Evolutionary conservation across 2,888 invertebrate genomes (phyloP).

Genomic region (Galerucella nymphaeae): DNA sequence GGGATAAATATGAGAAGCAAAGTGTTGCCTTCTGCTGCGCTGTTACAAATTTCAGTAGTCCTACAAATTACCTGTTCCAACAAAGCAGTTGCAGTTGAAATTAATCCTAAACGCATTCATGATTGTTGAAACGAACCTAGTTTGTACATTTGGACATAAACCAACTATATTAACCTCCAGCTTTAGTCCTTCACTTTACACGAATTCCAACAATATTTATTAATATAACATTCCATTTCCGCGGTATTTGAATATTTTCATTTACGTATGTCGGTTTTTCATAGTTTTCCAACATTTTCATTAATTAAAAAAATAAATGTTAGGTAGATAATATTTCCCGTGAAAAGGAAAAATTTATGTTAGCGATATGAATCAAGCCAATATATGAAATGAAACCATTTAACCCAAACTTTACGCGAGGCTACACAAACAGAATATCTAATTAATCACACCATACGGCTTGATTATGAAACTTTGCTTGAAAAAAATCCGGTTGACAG

Average conservation of each 20-base stretch:
- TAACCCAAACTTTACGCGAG: conserved; percentile 21
- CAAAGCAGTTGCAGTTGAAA: too few relatives aligned
- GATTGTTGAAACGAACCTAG: too few relatives aligned
- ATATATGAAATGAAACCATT: conserved; percentile 26
- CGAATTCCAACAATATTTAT: too few relatives aligned
- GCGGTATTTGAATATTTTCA: neutral
- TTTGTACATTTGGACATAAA: too few relatives aligned
- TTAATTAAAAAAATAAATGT: conserved; percentile 11
- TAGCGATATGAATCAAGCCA: conserved; percentile 19
- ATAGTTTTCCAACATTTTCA: neutral
- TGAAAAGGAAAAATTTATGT: conserved; percentile 20
- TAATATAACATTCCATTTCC: too few relatives aligned
- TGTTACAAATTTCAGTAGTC: too few relatives aligned
- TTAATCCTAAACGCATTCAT: too few relatives aligned
- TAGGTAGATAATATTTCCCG: conserved; percentile 18
- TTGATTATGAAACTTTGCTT: neutral
- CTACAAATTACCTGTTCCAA: too few relatives aligned
- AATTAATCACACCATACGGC: conserved; percentile 13
- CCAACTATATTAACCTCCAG: too few relatives aligned
- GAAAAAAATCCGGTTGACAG: neutral
- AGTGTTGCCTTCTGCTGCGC: too few relatives aligned
- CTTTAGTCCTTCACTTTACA: too few relatives aligned
- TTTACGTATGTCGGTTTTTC: neutral
- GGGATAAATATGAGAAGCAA: neutral
- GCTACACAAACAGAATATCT: conserved; percentile 5